These are phyloP conservation scores for Biston stratarius DNA, from an alignment of 2,888 invertebrate genomes.

Conservation along the genomic window DNA sequence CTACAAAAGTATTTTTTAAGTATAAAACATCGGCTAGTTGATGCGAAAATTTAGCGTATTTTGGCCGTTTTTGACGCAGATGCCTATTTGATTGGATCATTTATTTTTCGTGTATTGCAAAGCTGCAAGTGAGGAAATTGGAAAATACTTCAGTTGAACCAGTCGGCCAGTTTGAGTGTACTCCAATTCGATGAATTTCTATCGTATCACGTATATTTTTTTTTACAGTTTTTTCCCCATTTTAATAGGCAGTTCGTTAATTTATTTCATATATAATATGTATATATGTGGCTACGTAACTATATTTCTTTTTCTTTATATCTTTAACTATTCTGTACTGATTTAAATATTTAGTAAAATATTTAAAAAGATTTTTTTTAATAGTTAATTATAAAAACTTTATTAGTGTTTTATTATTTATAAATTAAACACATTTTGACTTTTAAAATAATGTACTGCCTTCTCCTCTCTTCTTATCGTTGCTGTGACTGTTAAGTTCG, in stretches of 20 bases:
- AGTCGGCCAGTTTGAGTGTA: constrained; percentile 37
- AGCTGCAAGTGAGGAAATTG: constrained; percentile 45
- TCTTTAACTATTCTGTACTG: too few relatives aligned
- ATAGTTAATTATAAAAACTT: too few relatives aligned
- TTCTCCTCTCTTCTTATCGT: too few relatives aligned
- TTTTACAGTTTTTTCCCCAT: constrained; percentile 20
- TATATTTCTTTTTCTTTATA: too few relatives aligned
- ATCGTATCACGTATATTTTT: constrained; percentile 29
- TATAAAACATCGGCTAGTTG: not conserved
- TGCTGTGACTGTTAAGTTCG: too few relatives aligned
- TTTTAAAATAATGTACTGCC: too few relatives aligned
- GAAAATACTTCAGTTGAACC: constrained; percentile 45
- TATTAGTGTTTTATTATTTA: too few relatives aligned
- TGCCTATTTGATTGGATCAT: constrained; percentile 36
- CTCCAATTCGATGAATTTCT: constrained; percentile 39
- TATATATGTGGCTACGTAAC: too few relatives aligned
- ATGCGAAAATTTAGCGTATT: constrained; percentile 14
- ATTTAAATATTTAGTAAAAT: too few relatives aligned
- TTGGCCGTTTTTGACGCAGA: constrained; percentile 10
- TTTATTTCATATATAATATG: not conserved
- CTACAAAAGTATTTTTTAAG: too few relatives aligned
- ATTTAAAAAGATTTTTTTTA: too few relatives aligned
- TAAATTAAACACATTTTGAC: too few relatives aligned
- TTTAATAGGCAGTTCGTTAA: constrained; percentile 15
- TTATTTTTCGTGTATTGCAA: constrained; percentile 42